These are phyloP conservation scores for Ctenomys sociabilis DNA, from an alignment of 2,113 vertebrate genomes.

Conservation along the genomic window DNA sequence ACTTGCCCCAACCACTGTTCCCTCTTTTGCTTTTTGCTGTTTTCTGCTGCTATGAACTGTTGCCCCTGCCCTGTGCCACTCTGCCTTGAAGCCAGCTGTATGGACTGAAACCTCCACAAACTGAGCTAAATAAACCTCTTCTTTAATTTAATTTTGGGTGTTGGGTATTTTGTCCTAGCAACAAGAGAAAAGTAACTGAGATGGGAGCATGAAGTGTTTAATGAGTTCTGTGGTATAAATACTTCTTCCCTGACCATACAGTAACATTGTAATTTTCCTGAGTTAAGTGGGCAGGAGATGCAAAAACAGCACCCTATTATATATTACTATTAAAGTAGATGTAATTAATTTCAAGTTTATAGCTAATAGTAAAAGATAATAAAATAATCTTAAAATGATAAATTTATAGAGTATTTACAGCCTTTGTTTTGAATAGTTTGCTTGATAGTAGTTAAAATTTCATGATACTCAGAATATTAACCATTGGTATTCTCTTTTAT, in stretches of 20 bases:
- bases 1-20: no score
- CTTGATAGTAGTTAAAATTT: slow-evolving; percentile 29
- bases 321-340: neutral
- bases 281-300: neutral
- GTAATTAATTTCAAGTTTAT: neutral
- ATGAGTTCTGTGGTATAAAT: neutral
- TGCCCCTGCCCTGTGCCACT: no score
- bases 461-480: neutral
- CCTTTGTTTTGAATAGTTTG: slow-evolving; percentile 47
- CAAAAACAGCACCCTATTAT: neutral
- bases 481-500: neutral
- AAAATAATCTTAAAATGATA: neutral
- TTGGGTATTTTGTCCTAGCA: no score
- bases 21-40: no score
- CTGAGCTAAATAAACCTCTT: no score
- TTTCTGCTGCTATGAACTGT: no score
- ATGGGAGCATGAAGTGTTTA: neutral
- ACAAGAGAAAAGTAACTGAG: no score
- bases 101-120: no score
- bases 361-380: neutral
- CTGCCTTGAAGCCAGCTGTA: no score
- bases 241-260: neutral
- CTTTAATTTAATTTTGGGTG: no score
- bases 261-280: neutral
- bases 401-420: neutral